Percentiles rank a stretch among this genome's conserved stretches.
Conservation (phyloP, 1,140 invertebrate species). For the Diuraphis noxia region DNA sequence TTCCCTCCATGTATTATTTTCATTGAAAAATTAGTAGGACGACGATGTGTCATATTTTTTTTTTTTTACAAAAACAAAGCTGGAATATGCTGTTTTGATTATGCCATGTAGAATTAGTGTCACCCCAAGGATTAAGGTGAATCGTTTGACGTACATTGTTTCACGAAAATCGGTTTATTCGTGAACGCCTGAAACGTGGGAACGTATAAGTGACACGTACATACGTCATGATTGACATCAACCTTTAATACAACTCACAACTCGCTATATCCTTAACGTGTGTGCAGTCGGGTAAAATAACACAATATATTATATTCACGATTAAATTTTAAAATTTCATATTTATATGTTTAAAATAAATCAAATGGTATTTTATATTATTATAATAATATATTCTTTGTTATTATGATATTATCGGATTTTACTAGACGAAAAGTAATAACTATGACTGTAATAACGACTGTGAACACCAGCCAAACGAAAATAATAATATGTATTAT, state of each 20-base stretch:
- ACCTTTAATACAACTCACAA: background rate
- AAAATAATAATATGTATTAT: slow-evolving; percentile 12
- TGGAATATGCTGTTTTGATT: background rate
- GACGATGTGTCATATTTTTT: background rate
- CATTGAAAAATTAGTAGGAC: background rate
- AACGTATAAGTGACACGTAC: background rate
- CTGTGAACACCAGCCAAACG: background rate
- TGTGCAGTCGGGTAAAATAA: background rate
- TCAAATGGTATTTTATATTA: background rate
- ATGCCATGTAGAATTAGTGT: background rate
- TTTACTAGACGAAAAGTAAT: background rate
- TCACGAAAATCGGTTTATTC: background rate
- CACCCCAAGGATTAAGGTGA: background rate
- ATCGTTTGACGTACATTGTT: background rate
- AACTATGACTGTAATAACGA: background rate
- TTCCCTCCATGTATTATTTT: background rate
- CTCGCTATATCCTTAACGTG: background rate
- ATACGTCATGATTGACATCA: background rate
- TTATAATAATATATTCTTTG: background rate
- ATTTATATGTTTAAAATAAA: background rate
- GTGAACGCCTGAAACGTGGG: background rate
- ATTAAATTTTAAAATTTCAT: background rate
- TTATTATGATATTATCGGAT: background rate
- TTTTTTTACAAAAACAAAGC: background rate
- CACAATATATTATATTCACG: too few relatives aligned